Base-by-base conservation (phyloP, 2,888 invertebrate species). In the Drosophila leonis region DNA sequence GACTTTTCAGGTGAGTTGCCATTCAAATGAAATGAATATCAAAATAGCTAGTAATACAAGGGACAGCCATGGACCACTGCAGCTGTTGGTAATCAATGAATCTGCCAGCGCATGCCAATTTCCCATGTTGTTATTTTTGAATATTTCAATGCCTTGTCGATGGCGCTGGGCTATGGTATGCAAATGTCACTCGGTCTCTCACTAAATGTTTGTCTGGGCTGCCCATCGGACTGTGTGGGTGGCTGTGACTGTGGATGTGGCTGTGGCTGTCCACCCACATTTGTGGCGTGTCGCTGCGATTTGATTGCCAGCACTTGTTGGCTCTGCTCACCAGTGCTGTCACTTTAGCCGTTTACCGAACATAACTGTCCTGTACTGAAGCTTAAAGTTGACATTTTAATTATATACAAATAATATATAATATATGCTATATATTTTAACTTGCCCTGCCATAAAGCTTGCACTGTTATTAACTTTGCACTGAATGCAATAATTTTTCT, bases 1-100 rank as follows among this genome's bases (percentile, higher is more conserved):
- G 95, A 97, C 97, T 0, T 98, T 98, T 93, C 97, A 97, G 95
- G 97, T 96, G 93, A 92, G 81, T 67, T 35, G 12, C 4, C 33
- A 42, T 9, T 33, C 42, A 55, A 62, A 39, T 42, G 20, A 33
- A 56, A 56, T 56, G 56, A 33, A 46, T 46, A 46, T 27, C 4
- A 24, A n/a, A 57, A 12, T 8, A 27, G 57, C 35, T 49, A 20
- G 20, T 24, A 31, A 31, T 12, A 15, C 42, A 9, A 42, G n/a
- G 24, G 56, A 24, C 42, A 44, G 56, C 4, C 46, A 39, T 29
- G 39, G 41, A 42, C 9, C 18, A 44, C 49, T 49, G 20, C 33
- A 49, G 31, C 37, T 35, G 70, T 42, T 56, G 65, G 72, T 70
- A 83, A 78, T 83, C 83, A 82, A 83, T 82, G 71, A 73, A 66